These are phyloP conservation scores for Eulemur mongoz DNA, from an alignment of 2,797 vertebrate species.

Conservation along the genomic window DNA sequence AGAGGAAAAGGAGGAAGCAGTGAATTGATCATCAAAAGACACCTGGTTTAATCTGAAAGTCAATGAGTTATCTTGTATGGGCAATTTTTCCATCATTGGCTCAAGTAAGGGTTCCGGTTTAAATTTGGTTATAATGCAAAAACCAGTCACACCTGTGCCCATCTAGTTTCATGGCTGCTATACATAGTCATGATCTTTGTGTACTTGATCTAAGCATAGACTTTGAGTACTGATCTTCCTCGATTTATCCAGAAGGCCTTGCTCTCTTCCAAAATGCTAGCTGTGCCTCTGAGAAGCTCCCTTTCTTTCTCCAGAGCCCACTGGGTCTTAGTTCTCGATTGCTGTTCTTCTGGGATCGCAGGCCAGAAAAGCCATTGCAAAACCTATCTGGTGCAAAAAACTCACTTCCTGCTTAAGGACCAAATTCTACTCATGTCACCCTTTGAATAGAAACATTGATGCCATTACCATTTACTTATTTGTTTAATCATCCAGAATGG, in stretches of 20 bases:
- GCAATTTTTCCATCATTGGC: background rate
- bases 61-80: background rate
- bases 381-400: background rate
- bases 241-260: background rate
- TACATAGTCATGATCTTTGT: background rate
- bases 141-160: background rate
- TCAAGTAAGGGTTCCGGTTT: background rate
- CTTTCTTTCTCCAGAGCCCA: accelerated
- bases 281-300: background rate
- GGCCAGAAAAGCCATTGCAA: background rate
- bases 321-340: background rate
- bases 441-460: background rate
- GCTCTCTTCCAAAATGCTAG: background rate
- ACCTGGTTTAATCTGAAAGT: background rate
- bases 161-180: background rate
- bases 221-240: background rate
- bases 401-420: background rate
- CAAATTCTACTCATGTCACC: background rate
- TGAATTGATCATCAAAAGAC: background rate
- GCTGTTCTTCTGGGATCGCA: background rate
- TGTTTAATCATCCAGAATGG: background rate
- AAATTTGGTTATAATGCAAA: background rate
- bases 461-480: background rate
- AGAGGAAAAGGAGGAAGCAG: background rate
- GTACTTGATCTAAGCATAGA: background rate